Evolutionary conservation across 2,888 invertebrate species (phyloP), one percentile per base, ranked within the genome.

Genomic region (Caenorhabditis japonica): DNA sequence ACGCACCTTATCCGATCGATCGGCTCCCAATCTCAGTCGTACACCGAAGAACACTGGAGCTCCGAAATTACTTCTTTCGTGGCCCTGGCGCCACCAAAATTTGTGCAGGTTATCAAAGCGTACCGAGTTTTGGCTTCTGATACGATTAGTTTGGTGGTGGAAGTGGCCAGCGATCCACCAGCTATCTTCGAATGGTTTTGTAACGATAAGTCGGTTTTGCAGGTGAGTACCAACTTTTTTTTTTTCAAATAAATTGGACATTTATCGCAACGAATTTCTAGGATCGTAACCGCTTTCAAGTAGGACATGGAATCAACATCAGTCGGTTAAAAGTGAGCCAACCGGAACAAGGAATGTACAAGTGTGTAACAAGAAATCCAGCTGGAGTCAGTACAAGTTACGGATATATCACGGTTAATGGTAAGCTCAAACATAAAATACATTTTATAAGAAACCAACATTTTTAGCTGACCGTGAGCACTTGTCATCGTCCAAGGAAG

Each of bases 351-450:
- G 94, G 94, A 23, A 91, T 92, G 27, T 92, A 94, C 83, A 94
- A 93, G 19, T 94, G 94, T 84, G 91, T 93, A 84, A 95, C 95
- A 2, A 93, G 94, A 89, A 95, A 95, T 88, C 93, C 93, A 52
- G 93, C 92, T 51, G 95, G 95, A 15, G 92, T 93, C 86, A 93
- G 92, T 27, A 85, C 85, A 33, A 86, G 83, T 69, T 85, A 85
- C 64, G 87, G 87, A 17, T 86, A 85, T 52, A 83, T 87, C 52
- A 81, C 80, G 23, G 80, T 87, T 5, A 79, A 80, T 59, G 88
- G 90, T 90, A 85, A 81, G 88, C 30, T 5, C 10, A 30, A 7
- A 30, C 30, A 30, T n/a, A n/a, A n/a, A n/a, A n/a, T n/a, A n/a
- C n/a, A n/a, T n/a, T n/a, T n/a, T n/a, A n/a, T n/a, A n/a, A n/a